These are phyloP conservation scores for Epirrhoe alternata DNA, from an alignment of 2,888 invertebrate genomes.

Conservation along the genomic window DNA sequence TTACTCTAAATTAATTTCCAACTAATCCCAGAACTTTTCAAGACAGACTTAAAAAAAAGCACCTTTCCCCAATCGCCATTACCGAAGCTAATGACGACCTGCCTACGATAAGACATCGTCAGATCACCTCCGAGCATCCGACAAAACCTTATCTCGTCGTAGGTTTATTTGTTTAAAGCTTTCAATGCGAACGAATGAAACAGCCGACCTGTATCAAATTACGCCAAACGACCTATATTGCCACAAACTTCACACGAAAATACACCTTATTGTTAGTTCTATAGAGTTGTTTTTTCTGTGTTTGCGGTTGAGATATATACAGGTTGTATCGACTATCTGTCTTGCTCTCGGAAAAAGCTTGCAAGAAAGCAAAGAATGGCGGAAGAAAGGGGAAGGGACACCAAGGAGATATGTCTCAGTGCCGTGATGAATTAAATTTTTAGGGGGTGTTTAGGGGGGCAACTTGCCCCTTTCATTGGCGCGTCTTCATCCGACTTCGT, in stretches of 20 bases:
- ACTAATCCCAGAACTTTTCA: slow-evolving; percentile 16
- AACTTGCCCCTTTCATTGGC: slow-evolving; percentile 75
- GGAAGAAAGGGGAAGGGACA: slow-evolving; percentile 81
- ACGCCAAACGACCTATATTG: slow-evolving; percentile 52
- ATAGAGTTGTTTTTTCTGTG: slow-evolving; percentile 48
- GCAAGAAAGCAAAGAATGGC: slow-evolving; percentile 84
- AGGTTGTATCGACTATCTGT: slow-evolving; percentile 56
- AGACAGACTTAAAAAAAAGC: slow-evolving; percentile 19
- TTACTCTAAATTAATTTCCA: too few species aligned
- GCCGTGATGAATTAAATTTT: slow-evolving; percentile 85
- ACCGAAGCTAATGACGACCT: slow-evolving; percentile 44
- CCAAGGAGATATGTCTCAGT: slow-evolving; percentile 81
- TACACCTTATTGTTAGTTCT: accelerated
- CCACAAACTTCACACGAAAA: slow-evolving; percentile 21
- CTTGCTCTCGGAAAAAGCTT: slow-evolving; percentile 79
- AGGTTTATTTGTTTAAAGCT: slow-evolving; percentile 84
- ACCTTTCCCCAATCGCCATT: slow-evolving; percentile 43
- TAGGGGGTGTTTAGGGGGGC: slow-evolving; percentile 76
- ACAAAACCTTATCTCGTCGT: slow-evolving; percentile 77
- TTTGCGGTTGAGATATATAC: slow-evolving; percentile 50
- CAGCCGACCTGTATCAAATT: slow-evolving; percentile 67
- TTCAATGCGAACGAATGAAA: slow-evolving; percentile 81
- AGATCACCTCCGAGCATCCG: slow-evolving; percentile 71
- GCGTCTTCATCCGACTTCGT: slow-evolving; percentile 77
- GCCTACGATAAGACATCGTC: slow-evolving; percentile 60